These are phyloP conservation scores for human DNA, from an alignment of 2,113 vertebrate species.

Conservation along the genomic window DNA sequence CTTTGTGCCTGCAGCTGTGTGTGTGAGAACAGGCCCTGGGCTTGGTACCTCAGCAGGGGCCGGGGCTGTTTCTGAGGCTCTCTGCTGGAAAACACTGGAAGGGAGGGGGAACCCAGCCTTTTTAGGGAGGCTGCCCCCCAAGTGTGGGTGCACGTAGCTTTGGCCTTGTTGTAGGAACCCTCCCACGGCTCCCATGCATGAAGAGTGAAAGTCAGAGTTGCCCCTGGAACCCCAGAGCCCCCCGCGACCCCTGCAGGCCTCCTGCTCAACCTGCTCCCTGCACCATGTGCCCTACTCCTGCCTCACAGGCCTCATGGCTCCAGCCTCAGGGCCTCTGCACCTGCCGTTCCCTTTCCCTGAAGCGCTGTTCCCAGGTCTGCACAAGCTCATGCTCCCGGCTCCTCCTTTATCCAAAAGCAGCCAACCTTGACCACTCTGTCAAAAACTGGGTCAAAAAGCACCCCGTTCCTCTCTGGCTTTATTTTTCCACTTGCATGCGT, in stretches of 20 bases:
- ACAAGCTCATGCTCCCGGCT: rapidly evolving
- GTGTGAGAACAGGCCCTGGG: neutral
- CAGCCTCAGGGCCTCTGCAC: neutral
- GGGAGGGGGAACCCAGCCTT: neutral
- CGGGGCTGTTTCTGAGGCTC: neutral
- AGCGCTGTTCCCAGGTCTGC: neutral
- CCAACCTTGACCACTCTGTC: rapidly evolving
- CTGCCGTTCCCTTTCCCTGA: neutral
- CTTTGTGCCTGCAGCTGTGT: neutral
- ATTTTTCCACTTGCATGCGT: neutral
- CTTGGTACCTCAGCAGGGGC: neutral
- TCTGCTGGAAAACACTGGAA: neutral
- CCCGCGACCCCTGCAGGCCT: rapidly evolving
- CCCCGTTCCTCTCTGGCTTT: neutral
- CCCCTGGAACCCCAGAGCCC: rapidly evolving
- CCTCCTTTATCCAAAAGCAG: neutral
- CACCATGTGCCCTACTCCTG: neutral
- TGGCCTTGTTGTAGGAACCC: neutral
- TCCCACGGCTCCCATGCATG: neutral
- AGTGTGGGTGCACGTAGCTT: too few relatives aligned
- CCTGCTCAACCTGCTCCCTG: rapidly evolving
- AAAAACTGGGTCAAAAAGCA: too few relatives aligned
- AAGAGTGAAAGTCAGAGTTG: neutral
- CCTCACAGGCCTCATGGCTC: too few relatives aligned
- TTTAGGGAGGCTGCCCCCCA: neutral